A percentile compares a stretch with the other conserved stretches of the same genome.
Evolutionary conservation across 2,888 invertebrate genomes (phyloP).

Genomic region (Pammene fasciana): DNA sequence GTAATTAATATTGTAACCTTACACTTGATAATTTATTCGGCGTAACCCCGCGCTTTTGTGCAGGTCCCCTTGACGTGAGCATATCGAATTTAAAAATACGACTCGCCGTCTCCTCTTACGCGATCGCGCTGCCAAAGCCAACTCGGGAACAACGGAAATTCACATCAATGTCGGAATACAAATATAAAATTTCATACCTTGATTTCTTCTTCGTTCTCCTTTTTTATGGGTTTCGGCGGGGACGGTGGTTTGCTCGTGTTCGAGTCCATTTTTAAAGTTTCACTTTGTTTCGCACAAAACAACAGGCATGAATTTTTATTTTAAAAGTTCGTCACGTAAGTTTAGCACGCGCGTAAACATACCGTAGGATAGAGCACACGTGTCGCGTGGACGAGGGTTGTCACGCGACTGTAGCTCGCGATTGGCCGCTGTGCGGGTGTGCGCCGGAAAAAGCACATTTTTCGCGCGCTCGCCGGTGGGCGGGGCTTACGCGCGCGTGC

Average conservation of each 20-base stretch:
- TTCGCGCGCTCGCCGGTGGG: slow-evolving; percentile 55
- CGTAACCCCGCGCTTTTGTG: slow-evolving; percentile 69
- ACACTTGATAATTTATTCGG: slow-evolving; percentile 78
- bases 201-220: slow-evolving; percentile 90
- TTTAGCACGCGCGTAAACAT: slow-evolving; percentile 73
- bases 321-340: slow-evolving; percentile 59
- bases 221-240: slow-evolving; percentile 83
- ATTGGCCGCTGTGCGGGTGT: slow-evolving; percentile 37
- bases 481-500: slow-evolving; percentile 65
- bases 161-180: slow-evolving; percentile 59
- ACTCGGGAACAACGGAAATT: slow-evolving; percentile 73
- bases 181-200: slow-evolving; percentile 82
- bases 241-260: slow-evolving; percentile 68
- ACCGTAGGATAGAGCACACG: slow-evolving; percentile 50
- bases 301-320: slow-evolving; percentile 44
- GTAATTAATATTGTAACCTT: slow-evolving; percentile 81
- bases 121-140: slow-evolving; percentile 77
- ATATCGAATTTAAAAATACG: slow-evolving; percentile 82
- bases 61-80: slow-evolving; percentile 60
- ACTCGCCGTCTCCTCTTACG: slow-evolving; percentile 74
- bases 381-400: slow-evolving; percentile 54
- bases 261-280: slow-evolving; percentile 74
- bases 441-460: slow-evolving; percentile 44
- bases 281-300: slow-evolving; percentile 47
- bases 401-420: slow-evolving; percentile 58